Base-by-base conservation (phyloP, 1,140 invertebrate species). In the Pteromalus puparum region DNA sequence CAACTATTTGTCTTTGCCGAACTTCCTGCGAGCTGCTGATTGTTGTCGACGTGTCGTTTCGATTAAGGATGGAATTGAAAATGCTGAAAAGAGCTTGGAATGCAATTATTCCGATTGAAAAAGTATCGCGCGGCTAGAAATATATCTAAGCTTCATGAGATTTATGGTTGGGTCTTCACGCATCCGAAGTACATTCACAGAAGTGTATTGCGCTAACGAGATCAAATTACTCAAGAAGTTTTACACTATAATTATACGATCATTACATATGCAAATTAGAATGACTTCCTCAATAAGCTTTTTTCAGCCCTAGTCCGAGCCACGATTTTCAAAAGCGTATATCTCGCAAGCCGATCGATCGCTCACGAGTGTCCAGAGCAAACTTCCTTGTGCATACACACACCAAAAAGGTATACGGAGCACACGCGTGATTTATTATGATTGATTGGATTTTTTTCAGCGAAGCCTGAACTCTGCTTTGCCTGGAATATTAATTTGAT, bases 401-500 rank as follows among this genome's bases (percentile, higher is more conserved):
- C 21, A 0, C 21, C 5, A n/a, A 61, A 61, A 61, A n/a, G 21
- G 18, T 61, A n/a, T n/a, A 61, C n/a, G n/a, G 53, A 21, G 21
- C 53, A 61, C 5, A 61, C 21, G 18, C 18, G 12, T 70, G 68
- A 70, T 42, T 81, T 46, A 67, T 75, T 75, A 75, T 75, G 73
- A 75, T 75, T 75, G 73, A 75, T 75, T 46, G 38, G 5, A 38
- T 75, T 24, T 75, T 46, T 75, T 18, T 21, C 21, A 61, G 21
- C 38, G 38, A 73, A 24, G n/a, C n/a, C 18, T 75, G 9, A 12
- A n/a, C 18, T 61, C 21, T 75, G 38, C 48, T 75, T 48, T 75
- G 42, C 21, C 7, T 24, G 24, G 73, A 48, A 46, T 46, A 75
- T 75, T 75, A 75, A 75, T 75, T 46, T 46, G 21, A 75, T 75